phyloP scores from a whole-genome alignment of 2,888 invertebrate species.

The Dione vanillae region DNA sequence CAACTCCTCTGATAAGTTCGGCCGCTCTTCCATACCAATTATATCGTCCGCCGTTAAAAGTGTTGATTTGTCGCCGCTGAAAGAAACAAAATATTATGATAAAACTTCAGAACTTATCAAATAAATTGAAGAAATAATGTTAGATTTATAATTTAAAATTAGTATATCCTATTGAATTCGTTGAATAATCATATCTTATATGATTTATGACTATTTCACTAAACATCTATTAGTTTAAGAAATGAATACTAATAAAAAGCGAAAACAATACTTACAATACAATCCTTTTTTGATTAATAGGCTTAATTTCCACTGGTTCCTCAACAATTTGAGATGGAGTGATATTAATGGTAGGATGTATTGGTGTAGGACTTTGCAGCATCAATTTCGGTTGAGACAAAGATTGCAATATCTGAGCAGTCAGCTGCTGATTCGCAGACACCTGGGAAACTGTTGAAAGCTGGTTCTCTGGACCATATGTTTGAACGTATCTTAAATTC shows the following conservation, averaged over 20 bases:
- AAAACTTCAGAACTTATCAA: too few species aligned
- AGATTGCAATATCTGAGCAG: slow-evolving; percentile 86
- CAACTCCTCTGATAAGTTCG: slow-evolving; percentile 75
- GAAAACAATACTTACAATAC: slow-evolving; percentile 72
- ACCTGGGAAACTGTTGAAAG: slow-evolving; percentile 76
- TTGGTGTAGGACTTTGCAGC: slow-evolving; percentile 61
- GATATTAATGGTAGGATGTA: slow-evolving; percentile 53
- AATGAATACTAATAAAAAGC: not conserved
- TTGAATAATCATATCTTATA: too few species aligned
- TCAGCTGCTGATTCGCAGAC: slow-evolving; percentile 85
- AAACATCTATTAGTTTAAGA: too few species aligned
- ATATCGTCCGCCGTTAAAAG: slow-evolving; percentile 79
- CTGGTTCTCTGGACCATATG: slow-evolving; percentile 71
- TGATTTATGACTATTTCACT: not conserved
- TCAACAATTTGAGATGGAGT: slow-evolving; percentile 57
- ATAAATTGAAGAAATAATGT: too few species aligned
- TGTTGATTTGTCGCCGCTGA: slow-evolving; percentile 79
- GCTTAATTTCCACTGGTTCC: slow-evolving; percentile 64
- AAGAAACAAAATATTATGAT: slow-evolving; percentile 51
- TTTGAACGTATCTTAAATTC: slow-evolving; percentile 75
- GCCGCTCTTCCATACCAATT: slow-evolving; percentile 80
- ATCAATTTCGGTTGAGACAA: slow-evolving; percentile 77
- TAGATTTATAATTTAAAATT: too few species aligned
- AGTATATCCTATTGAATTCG: too few species aligned
- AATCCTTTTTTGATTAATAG: slow-evolving; percentile 70